Base-by-base conservation (phyloP, 2,113 vertebrate genomes). In the Chinchilla lanigera region DNA sequence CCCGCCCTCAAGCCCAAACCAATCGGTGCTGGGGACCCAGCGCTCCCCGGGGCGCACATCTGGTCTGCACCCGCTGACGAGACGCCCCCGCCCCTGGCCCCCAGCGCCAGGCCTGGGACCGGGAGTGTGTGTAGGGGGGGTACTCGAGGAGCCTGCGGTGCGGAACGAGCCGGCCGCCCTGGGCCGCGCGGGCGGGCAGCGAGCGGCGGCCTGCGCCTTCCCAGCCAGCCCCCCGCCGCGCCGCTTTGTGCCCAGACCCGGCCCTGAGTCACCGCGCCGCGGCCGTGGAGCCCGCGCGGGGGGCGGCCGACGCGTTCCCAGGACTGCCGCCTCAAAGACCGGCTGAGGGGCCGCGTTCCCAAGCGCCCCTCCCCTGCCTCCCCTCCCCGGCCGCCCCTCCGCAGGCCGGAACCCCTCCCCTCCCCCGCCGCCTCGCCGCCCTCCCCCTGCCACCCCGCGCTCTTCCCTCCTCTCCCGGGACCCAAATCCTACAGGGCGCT, bases 161-260 rank as follows among this genome's bases (percentile, higher is more conserved):
- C 93, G 5, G 85, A 97, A 96, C 83, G 85, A 92, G 93, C 87
- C 54, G 2, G 44, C 87, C 90, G 93, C 94, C 56, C 94, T 30
- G 41, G 91, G 88, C 65, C 9, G 92, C 80, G 58, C 60, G 28
- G 63, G 92, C 58, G 4, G 56, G 58, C 58, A 22, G 58, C 20
- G 22, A 50, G 84, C 82, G n/a, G 56, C 80, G 78, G 82, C 93
- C 95, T 52, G 90, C 58, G 97, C 96, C 98, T 96, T 97, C 97
- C 98, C 98, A 97, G 97, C 95, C 96, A 14, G 94, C 89, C 77
- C 94, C 98, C 97, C 26, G 95, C 97, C 73, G 95, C 10, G 73
- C 65, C 52, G 97, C 98, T 96, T 97, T 97, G 96, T 97, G 96
- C 95, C 95, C 89, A 19, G 71, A 82, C 63, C 97, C n/a, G 77